Base-by-base conservation (phyloP, 1,140 invertebrate species). In the Oedothorax gibbosus region DNA sequence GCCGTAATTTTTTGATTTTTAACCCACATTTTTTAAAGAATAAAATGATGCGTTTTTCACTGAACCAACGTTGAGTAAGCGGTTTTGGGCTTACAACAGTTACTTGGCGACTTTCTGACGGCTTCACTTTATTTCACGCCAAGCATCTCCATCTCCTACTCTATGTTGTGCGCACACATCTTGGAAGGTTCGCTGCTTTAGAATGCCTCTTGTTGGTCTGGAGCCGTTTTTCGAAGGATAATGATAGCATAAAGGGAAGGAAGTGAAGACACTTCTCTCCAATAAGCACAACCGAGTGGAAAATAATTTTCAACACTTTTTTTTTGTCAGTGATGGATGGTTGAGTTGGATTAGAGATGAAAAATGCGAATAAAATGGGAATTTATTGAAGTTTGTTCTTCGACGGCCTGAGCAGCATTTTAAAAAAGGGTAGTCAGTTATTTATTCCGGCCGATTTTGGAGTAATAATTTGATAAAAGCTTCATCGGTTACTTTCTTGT, bases 251-350 rank as follows among this genome's bases (percentile, higher is more conserved):
- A 53, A 49, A 18, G 35, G 62, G 35, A 35, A 35, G 35, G 35
- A 35, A 35, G 35, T 66, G 60, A 79, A 12, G 62, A 56, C 77
- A 68, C 8, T 68, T 66, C 15, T 8, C 64, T 54, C 18, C 50
- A 66, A 60, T 66, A 21, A 21, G 57, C 10, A 65, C 20, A 68
- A 35, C 50, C 11, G 65, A 49, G 77, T 49, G 65, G 57, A 56
- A 79, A 68, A 79, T 68, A 68, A 79, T 79, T 79, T 79, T 54
- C 77, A 79, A 64, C 77, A 51, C 15, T 21, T 21, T 20, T 35
- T n/a, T 35, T 21, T 56, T 79, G 77, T 57, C 77, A 69, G 54
- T 79, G 77, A 79, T 68, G 77, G 77, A 79, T 79, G 64, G n/a
- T 35, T 56, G 65, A 54, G 8, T 21, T 35, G 60, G 77, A 68